Base-by-base conservation (phyloP, 92 coral and sea anemone genomes). In the Epizoanthus illoricatus region DNA sequence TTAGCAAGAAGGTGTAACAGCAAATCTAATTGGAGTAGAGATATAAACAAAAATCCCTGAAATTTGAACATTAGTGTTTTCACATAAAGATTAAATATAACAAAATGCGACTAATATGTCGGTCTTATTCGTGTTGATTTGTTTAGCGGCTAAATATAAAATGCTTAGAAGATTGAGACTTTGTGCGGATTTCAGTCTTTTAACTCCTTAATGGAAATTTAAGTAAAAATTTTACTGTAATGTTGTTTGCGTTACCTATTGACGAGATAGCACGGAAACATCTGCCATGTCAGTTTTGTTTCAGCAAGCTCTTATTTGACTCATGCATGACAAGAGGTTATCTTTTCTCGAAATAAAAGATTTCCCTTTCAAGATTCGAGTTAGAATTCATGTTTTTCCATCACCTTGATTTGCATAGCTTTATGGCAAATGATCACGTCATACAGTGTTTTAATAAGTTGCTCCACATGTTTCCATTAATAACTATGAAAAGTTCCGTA, bases 381-480 rank as follows among this genome's bases (percentile, higher is more conserved):
- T 41, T 62, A 55, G 21, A 55, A 5, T 60, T 40, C 39, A 43
- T 54, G 43, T 18, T 58, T 78, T 64, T 52, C 7, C 42, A 66
- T 61, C 71, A 76, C 33, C 20, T 45, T 10, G 16, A 11, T 62
- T 78, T 63, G 61, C 71, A 41, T 76, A 42, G 49, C 45, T 41
- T 45, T 8, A 78, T 9, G 71, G 49, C 52, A 43, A 41, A 62
- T 2, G 33, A 42, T 21, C 45, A n/a, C 17, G 15, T 59, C 81
- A 40, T 7, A 40, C 82, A 43, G 60, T 63, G 72, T 45, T 78
- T 78, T 78, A 78, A 78, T 63, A 78, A 78, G 62, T 16, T 61
- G 28, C 82, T 45, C 72, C 12, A 41, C 42, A 42, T 78, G 71
- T 61, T 4, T 21, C 20, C 59, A 4, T 43, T 64, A 20, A 39